These are phyloP conservation scores for Boleophthalmus pectinirostris DNA, from an alignment of 2,113 vertebrate species.

Conservation along the genomic window DNA sequence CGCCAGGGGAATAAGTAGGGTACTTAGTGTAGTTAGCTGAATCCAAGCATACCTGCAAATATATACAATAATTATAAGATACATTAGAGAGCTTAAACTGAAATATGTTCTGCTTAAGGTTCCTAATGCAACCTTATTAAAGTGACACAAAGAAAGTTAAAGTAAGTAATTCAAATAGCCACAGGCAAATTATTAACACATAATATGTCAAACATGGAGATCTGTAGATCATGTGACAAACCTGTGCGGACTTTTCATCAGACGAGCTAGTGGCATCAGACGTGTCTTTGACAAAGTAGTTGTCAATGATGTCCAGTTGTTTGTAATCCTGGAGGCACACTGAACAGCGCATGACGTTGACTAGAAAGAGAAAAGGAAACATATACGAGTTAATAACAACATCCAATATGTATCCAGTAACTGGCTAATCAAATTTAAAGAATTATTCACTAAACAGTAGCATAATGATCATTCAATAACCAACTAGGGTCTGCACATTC, in stretches of 20 bases:
- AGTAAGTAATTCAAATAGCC: neutral
- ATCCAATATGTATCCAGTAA: neutral
- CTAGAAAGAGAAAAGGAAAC: constrained; percentile 64
- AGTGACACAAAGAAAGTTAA: neutral
- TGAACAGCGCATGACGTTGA: constrained; percentile 92
- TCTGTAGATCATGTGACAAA: constrained; percentile 40
- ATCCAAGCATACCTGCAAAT: too few species aligned
- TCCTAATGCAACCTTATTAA: neutral
- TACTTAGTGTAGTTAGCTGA: neutral
- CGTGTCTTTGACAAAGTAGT: constrained; percentile 97
- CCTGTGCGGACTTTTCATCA: constrained; percentile 93
- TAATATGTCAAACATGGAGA: neutral
- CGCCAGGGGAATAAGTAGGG: neutral
- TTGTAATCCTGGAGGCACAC: constrained; percentile 97
- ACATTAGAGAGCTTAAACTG: neutral
- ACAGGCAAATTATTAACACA: neutral
- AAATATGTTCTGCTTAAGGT: neutral
- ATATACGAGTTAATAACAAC: neutral
- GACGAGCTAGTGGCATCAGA: constrained; percentile 87
- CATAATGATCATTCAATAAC: neutral
- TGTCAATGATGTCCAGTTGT: constrained; percentile 95
- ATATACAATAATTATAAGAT: neutral
- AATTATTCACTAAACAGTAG: neutral
- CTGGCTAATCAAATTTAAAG: neutral
- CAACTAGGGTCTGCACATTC: too few species aligned